Percentiles rank a stretch among this genome's conserved stretches.
phyloP scores from a whole-genome alignment of 2,797 vertebrate species.

The Oceanodroma leucorhoa region DNA sequence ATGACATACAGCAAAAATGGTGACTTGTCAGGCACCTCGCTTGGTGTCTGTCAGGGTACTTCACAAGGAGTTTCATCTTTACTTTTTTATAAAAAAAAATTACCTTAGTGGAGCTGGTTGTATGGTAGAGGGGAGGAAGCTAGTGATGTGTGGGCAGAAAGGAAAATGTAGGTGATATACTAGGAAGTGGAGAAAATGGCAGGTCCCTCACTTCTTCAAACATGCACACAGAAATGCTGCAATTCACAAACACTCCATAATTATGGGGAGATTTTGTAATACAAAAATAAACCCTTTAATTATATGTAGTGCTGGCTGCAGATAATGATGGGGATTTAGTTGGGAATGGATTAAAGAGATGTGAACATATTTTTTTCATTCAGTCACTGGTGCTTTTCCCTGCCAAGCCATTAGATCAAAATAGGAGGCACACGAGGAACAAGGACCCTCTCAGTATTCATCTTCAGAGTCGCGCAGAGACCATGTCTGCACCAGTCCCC shows the following conservation, averaged over 20 bases:
- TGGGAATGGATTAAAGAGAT: slow-evolving; percentile 60
- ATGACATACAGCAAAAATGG: background rate
- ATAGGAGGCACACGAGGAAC: background rate
- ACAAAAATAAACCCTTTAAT: slow-evolving; percentile 66
- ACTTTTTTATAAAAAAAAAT: background rate
- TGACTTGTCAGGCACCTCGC: background rate
- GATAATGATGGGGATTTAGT: slow-evolving; percentile 60
- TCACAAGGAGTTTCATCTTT: background rate
- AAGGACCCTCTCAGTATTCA: background rate
- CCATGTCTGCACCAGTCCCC: fast-evolving
- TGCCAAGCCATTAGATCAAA: background rate
- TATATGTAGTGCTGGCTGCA: slow-evolving; percentile 46
- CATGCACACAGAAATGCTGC: background rate
- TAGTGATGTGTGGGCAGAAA: background rate
- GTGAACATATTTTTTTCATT: slow-evolving; percentile 42
- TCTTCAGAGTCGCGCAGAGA: background rate
- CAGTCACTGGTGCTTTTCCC: background rate
- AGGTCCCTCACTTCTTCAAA: slow-evolving; percentile 33
- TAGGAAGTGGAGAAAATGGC: background rate
- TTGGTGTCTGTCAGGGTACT: background rate
- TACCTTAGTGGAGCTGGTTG: background rate
- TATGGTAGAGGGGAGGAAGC: background rate
- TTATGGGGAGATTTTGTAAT: slow-evolving; percentile 49
- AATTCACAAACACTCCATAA: slow-evolving; percentile 51
- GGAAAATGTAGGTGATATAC: background rate